phyloP scores from a whole-genome alignment of 2,888 invertebrate genomes.

The Belgica antarctica region DNA sequence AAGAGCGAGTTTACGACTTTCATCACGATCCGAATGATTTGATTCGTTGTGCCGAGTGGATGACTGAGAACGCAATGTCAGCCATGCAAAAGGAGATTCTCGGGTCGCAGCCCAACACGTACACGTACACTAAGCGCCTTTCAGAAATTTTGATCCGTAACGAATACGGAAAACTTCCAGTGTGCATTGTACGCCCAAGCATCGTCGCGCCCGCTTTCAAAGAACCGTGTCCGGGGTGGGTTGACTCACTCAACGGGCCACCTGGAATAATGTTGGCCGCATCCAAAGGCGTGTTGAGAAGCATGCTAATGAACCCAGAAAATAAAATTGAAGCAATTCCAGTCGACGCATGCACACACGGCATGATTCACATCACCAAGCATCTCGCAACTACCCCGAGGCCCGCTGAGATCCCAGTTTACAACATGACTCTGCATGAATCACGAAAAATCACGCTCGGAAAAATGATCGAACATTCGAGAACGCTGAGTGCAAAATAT shows the following conservation, averaged over 20 bases:
- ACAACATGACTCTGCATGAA: conserved; percentile 85
- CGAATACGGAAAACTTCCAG: conserved; percentile 72
- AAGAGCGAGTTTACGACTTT: conserved; percentile 76
- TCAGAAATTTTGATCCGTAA: conserved; percentile 80
- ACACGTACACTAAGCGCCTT: conserved; percentile 90
- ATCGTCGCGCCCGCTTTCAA: conserved; percentile 73
- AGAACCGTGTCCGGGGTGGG: conserved; percentile 87
- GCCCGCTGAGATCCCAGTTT: conserved; percentile 71
- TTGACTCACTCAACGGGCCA: conserved; percentile 89
- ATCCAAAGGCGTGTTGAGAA: conserved; percentile 85
- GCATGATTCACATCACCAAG: conserved; percentile 67
- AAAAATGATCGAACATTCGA: conserved; percentile 73
- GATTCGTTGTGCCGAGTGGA: conserved; percentile 68
- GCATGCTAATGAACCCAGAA: conserved; percentile 75
- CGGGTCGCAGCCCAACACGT: conserved; percentile 86
- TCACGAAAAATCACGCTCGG: conserved; percentile 83
- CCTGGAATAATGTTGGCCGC: conserved; percentile 79
- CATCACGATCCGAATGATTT: conserved; percentile 70
- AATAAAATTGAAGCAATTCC: conserved; percentile 76
- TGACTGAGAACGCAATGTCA: conserved; percentile 66
- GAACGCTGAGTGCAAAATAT: conserved; percentile 67
- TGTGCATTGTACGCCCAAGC: conserved; percentile 84
- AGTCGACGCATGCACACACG: conserved; percentile 60
- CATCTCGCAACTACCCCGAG: conserved; percentile 61
- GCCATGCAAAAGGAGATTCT: conserved; percentile 66